A percentile compares a stretch with the other conserved stretches of the same genome.
These are phyloP conservation scores for Drosophila anomalata DNA, from an alignment of 2,888 invertebrate genomes.

Conservation along the genomic window DNA sequence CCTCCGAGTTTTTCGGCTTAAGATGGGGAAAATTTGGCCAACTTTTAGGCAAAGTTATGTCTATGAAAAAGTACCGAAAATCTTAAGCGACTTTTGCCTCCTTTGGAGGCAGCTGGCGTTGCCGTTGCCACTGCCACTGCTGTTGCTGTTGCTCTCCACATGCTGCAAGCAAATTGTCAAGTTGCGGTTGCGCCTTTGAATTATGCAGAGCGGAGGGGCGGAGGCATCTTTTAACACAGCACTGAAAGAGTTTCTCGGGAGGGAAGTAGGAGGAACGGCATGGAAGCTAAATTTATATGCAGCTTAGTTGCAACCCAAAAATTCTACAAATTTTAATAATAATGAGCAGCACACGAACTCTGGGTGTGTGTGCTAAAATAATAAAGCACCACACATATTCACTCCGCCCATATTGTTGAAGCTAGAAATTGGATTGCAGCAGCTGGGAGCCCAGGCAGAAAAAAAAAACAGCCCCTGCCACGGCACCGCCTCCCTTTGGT, in stretches of 20 bases:
- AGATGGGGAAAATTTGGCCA: slow-evolving; percentile 18
- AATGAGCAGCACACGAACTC: slow-evolving; percentile 65
- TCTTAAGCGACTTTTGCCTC: slow-evolving; percentile 38
- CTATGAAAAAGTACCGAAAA: slow-evolving; percentile 54
- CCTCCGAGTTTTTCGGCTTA: not conserved
- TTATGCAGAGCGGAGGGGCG: slow-evolving; percentile 57
- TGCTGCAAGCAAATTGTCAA: slow-evolving; percentile 71
- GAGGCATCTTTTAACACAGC: slow-evolving; percentile 44
- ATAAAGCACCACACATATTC: slow-evolving; percentile 67
- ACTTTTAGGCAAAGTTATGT: slow-evolving; percentile 53
- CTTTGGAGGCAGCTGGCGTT: slow-evolving; percentile 3
- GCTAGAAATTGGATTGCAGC: slow-evolving; percentile 76
- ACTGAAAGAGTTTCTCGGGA: not conserved
- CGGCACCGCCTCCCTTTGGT: slow-evolving; percentile 16
- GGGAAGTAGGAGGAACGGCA: slow-evolving; percentile 15
- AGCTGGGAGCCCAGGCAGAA: slow-evolving; percentile 63
- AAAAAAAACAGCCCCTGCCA: slow-evolving; percentile 24
- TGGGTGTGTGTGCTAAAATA: slow-evolving; percentile 67
- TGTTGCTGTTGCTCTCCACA: slow-evolving; percentile 36
- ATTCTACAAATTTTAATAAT: slow-evolving; percentile 78
- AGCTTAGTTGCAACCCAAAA: slow-evolving; percentile 78
- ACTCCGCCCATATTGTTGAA: slow-evolving; percentile 57
- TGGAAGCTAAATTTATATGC: slow-evolving; percentile 75
- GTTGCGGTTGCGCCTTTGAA: slow-evolving; percentile 78
- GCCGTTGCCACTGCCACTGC: slow-evolving; percentile 19